Percentiles rank a stretch among this genome's conserved stretches.
These are phyloP conservation scores for Hybos culiciformis DNA, from an alignment of 2,888 invertebrate species.

Conservation along the genomic window DNA sequence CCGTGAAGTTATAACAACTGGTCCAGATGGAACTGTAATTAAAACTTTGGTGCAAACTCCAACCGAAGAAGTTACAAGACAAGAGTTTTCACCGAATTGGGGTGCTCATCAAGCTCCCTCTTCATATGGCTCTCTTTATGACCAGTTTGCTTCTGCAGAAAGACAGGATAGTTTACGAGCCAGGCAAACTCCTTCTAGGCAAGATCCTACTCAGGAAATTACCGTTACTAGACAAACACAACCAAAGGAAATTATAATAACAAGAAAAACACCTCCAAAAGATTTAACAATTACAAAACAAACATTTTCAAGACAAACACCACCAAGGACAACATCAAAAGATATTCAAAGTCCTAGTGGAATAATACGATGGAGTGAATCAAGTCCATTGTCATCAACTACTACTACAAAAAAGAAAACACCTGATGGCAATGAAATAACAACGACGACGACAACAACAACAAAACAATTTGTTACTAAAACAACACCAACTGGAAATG, in stretches of 20 bases:
- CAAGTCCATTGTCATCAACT: constrained; percentile 13
- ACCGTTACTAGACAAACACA: too few relatives aligned
- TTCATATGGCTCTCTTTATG: constrained; percentile 38
- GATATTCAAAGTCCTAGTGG: constrained; percentile 1
- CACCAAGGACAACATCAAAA: constrained; percentile 19
- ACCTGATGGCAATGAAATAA: constrained; percentile 9
- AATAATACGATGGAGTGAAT: constrained; percentile 1
- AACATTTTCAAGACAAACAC: constrained; percentile 20
- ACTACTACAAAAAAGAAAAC: constrained; percentile 19
- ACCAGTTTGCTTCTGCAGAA: constrained; percentile 42
- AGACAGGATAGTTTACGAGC: constrained; percentile 26
- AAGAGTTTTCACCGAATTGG: neutral
- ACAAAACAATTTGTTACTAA: constrained; percentile 18
- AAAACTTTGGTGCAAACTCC: constrained; percentile 33
- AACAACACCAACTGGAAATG: constrained; percentile 15
- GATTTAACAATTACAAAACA: constrained; percentile 7
- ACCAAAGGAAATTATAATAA: too few relatives aligned
- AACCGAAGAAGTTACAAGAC: constrained; percentile 37
- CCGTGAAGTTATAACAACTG: constrained; percentile 39
- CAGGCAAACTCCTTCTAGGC: constrained; percentile 12
- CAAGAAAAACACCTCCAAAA: constrained; percentile 7
- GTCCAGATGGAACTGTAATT: constrained; percentile 19
- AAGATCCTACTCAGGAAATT: too few relatives aligned
- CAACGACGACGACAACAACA: constrained; percentile 19
- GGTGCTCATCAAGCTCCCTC: constrained; percentile 27